phyloP scores from a whole-genome alignment of 1,140 invertebrate genomes.

The Vanessa atalanta region DNA sequence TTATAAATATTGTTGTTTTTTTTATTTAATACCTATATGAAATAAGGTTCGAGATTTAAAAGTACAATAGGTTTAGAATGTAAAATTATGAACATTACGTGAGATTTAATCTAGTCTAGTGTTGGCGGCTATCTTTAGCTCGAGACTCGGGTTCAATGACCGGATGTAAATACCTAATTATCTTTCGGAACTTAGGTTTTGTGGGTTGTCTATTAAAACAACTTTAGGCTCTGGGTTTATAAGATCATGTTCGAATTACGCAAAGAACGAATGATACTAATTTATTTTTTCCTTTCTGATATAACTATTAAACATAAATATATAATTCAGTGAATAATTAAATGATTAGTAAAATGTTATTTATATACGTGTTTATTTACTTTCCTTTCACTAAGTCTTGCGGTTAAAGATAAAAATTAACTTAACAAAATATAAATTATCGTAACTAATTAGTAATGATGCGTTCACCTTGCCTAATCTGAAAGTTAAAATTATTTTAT shows the following conservation, averaged over 20 bases:
- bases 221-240: not conserved
- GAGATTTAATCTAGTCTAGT: slow-evolving; percentile 8
- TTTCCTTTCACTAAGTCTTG: not conserved
- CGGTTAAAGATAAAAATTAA: not conserved
- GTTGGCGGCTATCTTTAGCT: slow-evolving; percentile 35
- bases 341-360: not conserved
- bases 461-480: not conserved
- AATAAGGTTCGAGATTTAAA: not conserved
- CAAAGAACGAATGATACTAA: not conserved
- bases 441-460: not conserved
- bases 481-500: not conserved
- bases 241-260: not conserved
- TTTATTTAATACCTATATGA: not conserved
- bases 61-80: not conserved
- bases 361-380: not conserved
- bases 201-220: slow-evolving; percentile 10
- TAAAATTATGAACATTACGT: slow-evolving; percentile 4
- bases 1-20: not conserved
- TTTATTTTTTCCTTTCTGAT: too few species aligned
- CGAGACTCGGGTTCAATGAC: slow-evolving; percentile 34
- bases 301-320: too few species aligned
- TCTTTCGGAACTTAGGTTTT: slow-evolving; percentile 21
- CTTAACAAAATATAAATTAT: too few species aligned
- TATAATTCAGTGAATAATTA: too few species aligned
- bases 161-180: slow-evolving; percentile 38